phyloP scores from a whole-genome alignment of 2,797 vertebrate species.

The Podarcis siculus region DNA sequence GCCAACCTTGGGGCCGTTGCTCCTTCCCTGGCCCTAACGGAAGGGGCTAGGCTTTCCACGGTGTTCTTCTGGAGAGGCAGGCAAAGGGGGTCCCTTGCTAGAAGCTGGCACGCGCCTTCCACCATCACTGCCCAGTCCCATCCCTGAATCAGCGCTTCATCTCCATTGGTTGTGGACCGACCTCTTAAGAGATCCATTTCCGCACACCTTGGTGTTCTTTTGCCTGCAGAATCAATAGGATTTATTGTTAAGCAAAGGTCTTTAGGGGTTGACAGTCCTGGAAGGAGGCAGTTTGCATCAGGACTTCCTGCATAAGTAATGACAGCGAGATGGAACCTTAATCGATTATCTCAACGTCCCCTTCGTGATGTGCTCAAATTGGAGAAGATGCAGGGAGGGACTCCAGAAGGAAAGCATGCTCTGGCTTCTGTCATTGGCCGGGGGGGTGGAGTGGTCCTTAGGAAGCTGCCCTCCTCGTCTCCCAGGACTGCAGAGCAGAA shows the following conservation, averaged over 20 bases:
- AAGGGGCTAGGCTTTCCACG: too few species aligned
- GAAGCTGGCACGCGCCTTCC: too few species aligned
- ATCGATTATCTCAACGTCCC: neutral
- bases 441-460: neutral
- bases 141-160: neutral
- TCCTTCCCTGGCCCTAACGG: too few species aligned
- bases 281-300: constrained; percentile 7
- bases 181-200: constrained; percentile 9
- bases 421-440: neutral
- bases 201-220: neutral
- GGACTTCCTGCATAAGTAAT: constrained; percentile 21
- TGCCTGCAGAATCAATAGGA: constrained; percentile 6
- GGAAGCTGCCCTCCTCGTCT: too few species aligned
- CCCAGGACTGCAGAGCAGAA: neutral
- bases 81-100: too few species aligned
- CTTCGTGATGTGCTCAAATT: neutral
- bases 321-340: neutral
- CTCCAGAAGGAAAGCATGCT: neutral
- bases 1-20: too few species aligned
- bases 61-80: too few species aligned
- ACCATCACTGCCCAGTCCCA: neutral
- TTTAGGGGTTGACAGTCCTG: neutral
- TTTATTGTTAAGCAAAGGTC: constrained; percentile 15
- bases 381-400: neutral
- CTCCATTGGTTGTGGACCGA: neutral